Evolutionary conservation across 2,113 vertebrate genomes (phyloP), one percentile per base, ranked within the genome.

Genomic region (Toxotes jaculatrix): DNA sequence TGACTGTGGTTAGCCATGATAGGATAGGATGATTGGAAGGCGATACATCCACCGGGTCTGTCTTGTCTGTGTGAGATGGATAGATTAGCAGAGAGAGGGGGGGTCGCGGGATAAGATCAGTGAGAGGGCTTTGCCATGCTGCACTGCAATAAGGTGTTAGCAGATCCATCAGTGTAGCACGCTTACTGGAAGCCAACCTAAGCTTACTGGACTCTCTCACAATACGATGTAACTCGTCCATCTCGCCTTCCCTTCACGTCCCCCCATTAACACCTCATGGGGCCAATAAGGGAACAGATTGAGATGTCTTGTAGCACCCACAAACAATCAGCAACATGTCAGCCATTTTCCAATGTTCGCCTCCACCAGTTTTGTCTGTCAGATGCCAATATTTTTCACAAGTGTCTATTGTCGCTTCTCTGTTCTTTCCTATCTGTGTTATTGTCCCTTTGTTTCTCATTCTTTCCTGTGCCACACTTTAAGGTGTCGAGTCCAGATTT

Each of bases 11-110:
- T 85, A 68, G 62, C 78, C 10, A 19, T 68, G 87, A 82, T 85
- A 47, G 77, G 87, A 82, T 85, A 47, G 77, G 85, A 85, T 89
- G 92, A 91, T 92, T 89, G 87, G 87, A 84, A 90, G 69, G 84
- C 27, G 65, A 87, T 90, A 80, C 65, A 79, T 84, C 73, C 86
- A 74, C 74, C 38, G 19, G 74, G 64, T 86, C 68, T 51, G 76
- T 76, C 68, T 83, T 49, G 85, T 89, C 82, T 76, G 79, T 27
- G 27, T 38, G 71, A 81, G 86, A 91, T 86, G 32, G 85, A 90
- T 78, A 87, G 88, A 89, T 91, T 87, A 87, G 59, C 4, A 7
- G 11, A 1, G 16, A 4, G 17, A 6, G 40, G 8, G 19, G 7
- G 40, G 12, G 36, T 27, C 21, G 19, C 38, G 27, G 65, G 14